Evolutionary conservation across 2,888 invertebrate species (phyloP).

Genomic region (Pandemis cinnamomeana): DNA sequence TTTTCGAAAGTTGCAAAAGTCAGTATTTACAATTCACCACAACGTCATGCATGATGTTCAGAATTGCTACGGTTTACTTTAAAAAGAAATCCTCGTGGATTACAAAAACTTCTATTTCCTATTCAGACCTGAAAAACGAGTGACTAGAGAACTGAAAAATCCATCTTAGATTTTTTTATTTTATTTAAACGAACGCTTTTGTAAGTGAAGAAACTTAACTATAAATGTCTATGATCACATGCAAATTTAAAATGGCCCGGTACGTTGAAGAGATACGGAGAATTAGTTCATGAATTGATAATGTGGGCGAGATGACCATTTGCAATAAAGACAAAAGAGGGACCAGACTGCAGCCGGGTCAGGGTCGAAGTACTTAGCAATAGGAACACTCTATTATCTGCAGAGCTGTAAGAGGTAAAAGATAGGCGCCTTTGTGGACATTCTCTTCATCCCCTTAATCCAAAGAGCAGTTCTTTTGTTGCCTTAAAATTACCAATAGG

Average conservation of each 20-base stretch:
- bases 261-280: slow-evolving; percentile 3
- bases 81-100: neutral
- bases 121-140: neutral
- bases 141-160: neutral
- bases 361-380: slow-evolving; percentile 42
- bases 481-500: slow-evolving; percentile 41
- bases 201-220: neutral
- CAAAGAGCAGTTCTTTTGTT: slow-evolving; percentile 41
- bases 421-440: slow-evolving; percentile 39
- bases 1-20: neutral
- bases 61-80: neutral
- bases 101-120: neutral
- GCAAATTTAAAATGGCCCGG: slow-evolving; percentile 10
- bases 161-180: neutral
- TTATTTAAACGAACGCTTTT: neutral
- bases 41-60: neutral
- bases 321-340: slow-evolving; percentile 37
- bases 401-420: slow-evolving; percentile 33
- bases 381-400: slow-evolving; percentile 31
- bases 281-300: slow-evolving; percentile 29
- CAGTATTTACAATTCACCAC: neutral
- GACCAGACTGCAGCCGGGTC: slow-evolving; percentile 42
- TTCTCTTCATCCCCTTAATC: slow-evolving; percentile 39
- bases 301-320: slow-evolving; percentile 45
- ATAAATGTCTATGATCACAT: slow-evolving; percentile 1